Evolutionary conservation across 2,113 vertebrate genomes (phyloP).

Genomic region (Forbesichthys papilliferus): DNA sequence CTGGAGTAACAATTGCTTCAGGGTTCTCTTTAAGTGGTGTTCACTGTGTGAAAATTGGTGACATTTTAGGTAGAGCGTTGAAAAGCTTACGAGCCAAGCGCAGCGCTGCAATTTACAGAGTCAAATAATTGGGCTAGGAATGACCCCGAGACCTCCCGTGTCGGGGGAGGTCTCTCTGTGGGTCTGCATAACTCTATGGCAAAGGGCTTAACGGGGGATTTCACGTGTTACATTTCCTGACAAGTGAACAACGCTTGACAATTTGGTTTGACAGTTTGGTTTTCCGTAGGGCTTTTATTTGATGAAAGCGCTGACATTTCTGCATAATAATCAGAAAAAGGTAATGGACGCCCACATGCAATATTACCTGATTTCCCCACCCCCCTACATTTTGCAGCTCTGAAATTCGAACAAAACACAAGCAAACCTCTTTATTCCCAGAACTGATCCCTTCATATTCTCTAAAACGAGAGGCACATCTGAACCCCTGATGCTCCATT

Average conservation of each 20-base stretch:
- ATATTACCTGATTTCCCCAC: not conserved
- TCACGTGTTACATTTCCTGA: constrained; percentile 17
- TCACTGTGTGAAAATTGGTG: not conserved
- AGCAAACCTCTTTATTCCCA: too few species aligned
- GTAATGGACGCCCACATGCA: too few species aligned
- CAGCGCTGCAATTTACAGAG: constrained; percentile 5
- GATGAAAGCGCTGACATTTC: too few species aligned
- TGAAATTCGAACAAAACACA: not conserved
- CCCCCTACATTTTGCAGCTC: not conserved
- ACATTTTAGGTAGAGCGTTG: constrained; percentile 15
- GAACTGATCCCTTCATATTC: too few species aligned
- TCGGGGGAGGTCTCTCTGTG: constrained; percentile 3
- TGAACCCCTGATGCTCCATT: constrained; percentile 24
- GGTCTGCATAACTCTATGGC: constrained; percentile 20
- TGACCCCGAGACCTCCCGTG: not conserved
- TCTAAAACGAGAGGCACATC: not conserved
- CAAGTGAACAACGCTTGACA: not conserved
- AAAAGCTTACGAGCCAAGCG: constrained; percentile 1
- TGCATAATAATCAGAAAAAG: too few species aligned
- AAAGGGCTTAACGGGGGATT: constrained; percentile 21
- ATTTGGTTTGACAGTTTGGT: too few species aligned
- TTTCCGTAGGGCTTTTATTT: too few species aligned
- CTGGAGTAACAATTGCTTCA: not conserved
- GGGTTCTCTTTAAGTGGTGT: constrained; percentile 3
- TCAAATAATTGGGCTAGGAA: constrained; percentile 36